Conservation (phyloP, 2,113 vertebrate genomes). For the Nesoenas mayeri region DNA sequence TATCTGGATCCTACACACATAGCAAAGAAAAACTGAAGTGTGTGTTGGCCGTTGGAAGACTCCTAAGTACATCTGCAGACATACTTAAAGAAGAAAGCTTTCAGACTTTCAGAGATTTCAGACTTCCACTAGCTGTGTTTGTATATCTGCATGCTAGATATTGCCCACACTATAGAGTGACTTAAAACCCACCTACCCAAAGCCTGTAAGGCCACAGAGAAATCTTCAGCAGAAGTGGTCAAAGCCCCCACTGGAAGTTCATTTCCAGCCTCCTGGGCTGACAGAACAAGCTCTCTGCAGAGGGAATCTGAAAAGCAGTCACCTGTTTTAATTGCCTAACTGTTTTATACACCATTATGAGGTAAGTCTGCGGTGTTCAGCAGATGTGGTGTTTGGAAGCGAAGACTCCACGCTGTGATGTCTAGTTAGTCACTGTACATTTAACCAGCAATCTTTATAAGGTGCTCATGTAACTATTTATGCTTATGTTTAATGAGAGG, state of each 20-base stretch:
- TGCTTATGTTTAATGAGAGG: not conserved
- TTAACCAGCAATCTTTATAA: not conserved
- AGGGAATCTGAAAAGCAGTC: not conserved
- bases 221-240: not conserved
- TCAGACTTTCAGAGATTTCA: not conserved
- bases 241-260: not conserved
- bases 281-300: not conserved
- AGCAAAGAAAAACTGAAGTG: not conserved
- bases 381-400: not conserved
- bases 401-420: not conserved
- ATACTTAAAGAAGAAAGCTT: not conserved
- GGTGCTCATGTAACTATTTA: not conserved
- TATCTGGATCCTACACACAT: not conserved
- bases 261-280: not conserved
- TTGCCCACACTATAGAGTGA: not conserved
- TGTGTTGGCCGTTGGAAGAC: not conserved
- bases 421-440: slow-evolving; percentile 25
- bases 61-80: not conserved
- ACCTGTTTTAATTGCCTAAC: not conserved
- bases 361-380: not conserved
- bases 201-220: not conserved
- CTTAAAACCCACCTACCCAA: not conserved
- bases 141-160: not conserved
- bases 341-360: not conserved
- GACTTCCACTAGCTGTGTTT: not conserved